These are phyloP conservation scores for Sakesphorus luctuosus DNA, from an alignment of 2,113 vertebrate species.

Conservation along the genomic window DNA sequence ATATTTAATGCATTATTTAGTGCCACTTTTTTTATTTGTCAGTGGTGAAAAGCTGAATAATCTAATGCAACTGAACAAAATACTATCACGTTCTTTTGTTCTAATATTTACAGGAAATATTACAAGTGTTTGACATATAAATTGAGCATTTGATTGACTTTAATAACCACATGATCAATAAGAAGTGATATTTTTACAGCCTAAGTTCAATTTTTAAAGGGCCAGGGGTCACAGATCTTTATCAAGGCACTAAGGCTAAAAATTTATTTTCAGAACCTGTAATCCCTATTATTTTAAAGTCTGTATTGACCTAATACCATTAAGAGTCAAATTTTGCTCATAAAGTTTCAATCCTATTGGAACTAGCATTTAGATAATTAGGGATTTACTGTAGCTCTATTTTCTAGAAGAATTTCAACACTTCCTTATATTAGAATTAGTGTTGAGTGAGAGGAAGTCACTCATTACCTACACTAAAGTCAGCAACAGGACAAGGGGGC, in stretches of 20 bases:
- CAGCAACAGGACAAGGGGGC: too few relatives aligned
- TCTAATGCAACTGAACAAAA: conserved; percentile 52
- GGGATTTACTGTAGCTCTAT: neutral
- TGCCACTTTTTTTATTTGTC: conserved; percentile 69
- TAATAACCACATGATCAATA: conserved; percentile 99
- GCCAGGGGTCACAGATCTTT: conserved; percentile 84
- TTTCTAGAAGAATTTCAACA: neutral
- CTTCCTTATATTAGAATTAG: neutral
- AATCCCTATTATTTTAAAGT: conserved; percentile 9
- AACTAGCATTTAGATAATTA: neutral
- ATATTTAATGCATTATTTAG: conserved; percentile 61
- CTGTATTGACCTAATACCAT: conserved; percentile 15
- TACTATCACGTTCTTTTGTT: conserved; percentile 67
- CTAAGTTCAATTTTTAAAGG: conserved; percentile 92
- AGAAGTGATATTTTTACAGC: conserved; percentile 96
- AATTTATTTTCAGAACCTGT: conserved; percentile 70
- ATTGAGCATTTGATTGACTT: conserved; percentile 94
- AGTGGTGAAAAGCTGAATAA: conserved; percentile 58
- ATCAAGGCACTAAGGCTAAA: conserved; percentile 91
- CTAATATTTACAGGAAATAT: conserved; percentile 82
- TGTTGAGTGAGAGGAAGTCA: neutral
- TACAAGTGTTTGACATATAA: conserved; percentile 93
- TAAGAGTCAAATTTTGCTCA: conserved; percentile 47
- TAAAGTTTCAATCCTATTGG: neutral
- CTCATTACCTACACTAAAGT: neutral